Conservation (phyloP, 2,888 invertebrate species). For the Drymonia ruficornis region DNA sequence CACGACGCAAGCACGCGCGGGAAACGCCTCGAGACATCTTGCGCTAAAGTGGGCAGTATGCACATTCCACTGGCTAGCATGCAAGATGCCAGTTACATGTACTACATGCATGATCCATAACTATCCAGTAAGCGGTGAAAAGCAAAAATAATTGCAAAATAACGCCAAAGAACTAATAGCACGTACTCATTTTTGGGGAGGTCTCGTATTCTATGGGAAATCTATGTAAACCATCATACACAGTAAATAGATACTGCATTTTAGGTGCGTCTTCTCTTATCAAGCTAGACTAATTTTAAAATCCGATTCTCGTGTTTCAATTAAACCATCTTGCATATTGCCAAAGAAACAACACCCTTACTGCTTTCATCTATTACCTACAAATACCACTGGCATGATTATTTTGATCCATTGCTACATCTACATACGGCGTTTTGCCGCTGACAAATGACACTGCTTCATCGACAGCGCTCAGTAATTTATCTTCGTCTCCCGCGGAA, state of each 20-base stretch:
- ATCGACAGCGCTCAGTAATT: constrained; percentile 46
- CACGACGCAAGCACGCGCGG: constrained; percentile 47
- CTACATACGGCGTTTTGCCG: constrained; percentile 12
- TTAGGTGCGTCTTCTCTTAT: too few species aligned
- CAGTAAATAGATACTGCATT: too few species aligned
- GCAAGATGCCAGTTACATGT: not conserved
- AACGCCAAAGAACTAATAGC: too few species aligned
- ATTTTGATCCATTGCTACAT: constrained; percentile 11
- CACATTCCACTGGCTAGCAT: not conserved
- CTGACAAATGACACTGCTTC: constrained; percentile 39
- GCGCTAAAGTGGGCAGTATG: not conserved
- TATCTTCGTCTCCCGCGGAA: constrained; percentile 51
- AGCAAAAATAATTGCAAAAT: too few species aligned
- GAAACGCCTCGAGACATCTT: constrained; percentile 27
- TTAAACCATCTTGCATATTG: not conserved
- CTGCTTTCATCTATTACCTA: not conserved
- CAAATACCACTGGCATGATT: not conserved
- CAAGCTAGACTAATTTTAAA: too few species aligned
- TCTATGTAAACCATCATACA: too few species aligned
- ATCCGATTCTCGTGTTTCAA: not conserved
- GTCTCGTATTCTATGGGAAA: too few species aligned
- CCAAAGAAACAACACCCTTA: not conserved
- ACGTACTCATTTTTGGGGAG: too few species aligned
- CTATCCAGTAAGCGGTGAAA: too few species aligned
- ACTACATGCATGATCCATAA: too few species aligned